phyloP scores from a whole-genome alignment of 2,797 vertebrate genomes.

The Poecile montanus region DNA sequence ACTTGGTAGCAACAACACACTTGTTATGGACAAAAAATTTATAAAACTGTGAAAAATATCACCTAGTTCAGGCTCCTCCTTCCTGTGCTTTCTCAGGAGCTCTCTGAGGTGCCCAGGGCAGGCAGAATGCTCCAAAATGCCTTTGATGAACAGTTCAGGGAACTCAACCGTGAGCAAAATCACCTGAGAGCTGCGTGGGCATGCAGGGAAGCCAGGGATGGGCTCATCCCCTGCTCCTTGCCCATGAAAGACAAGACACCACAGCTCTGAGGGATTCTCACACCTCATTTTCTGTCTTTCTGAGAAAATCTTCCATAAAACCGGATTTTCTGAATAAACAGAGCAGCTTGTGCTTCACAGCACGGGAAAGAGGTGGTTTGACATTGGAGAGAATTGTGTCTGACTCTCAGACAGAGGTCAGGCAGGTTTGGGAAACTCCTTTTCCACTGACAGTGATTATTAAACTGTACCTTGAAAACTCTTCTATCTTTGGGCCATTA shows the following conservation, averaged over 20 bases:
- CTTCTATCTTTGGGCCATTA: neutral
- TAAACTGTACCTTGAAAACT: neutral
- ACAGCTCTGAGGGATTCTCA: neutral
- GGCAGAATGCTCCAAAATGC: neutral
- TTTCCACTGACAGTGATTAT: neutral
- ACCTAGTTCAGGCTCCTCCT: neutral
- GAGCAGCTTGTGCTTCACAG: neutral
- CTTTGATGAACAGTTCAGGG: neutral
- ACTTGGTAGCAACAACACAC: neutral
- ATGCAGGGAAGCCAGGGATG: neutral
- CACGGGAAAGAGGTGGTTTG: accelerated
- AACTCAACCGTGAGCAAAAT: neutral
- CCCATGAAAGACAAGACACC: neutral
- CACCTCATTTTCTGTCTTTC: neutral
- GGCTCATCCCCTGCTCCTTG: neutral
- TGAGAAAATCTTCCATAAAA: neutral
- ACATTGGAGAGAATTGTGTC: neutral
- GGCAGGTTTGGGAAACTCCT: neutral
- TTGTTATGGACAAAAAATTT: accelerated
- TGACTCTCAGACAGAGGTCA: neutral
- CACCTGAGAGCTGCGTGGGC: neutral
- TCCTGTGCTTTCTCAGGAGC: neutral
- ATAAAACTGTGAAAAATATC: neutral
- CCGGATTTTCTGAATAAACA: neutral
- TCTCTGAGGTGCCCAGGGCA: neutral